A percentile compares a stretch with the other conserved stretches of the same genome.
These are phyloP conservation scores for Meiosimyza platycephala DNA, from an alignment of 2,888 invertebrate species.

Conservation along the genomic window DNA sequence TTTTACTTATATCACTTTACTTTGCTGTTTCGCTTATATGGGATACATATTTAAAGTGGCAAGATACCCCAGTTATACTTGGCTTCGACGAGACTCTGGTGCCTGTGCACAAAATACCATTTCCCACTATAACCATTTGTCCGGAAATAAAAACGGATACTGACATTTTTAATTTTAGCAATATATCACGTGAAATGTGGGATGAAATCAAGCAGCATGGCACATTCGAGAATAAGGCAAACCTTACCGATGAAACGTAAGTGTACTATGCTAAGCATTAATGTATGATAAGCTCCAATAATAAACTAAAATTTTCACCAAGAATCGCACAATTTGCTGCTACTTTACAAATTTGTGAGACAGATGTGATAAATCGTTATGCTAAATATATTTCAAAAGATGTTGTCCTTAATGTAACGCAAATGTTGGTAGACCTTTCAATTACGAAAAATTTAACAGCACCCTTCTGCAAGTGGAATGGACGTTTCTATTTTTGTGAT, in stretches of 20 bases:
- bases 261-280: constrained; percentile 13
- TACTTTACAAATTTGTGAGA: constrained; percentile 63
- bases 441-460: constrained; percentile 59
- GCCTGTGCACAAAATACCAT: constrained; percentile 62
- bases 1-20: constrained; percentile 59
- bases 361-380: constrained; percentile 55
- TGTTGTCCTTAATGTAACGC: constrained; percentile 47
- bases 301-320: not conserved
- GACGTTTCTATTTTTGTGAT: constrained; percentile 61
- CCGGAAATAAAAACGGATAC: constrained; percentile 64
- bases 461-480: constrained; percentile 63
- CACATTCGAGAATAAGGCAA: constrained; percentile 41
- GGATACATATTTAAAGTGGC: constrained; percentile 61
- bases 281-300: not conserved
- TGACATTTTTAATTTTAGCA: constrained; percentile 57
- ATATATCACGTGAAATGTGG: constrained; percentile 52
- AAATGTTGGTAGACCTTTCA: constrained; percentile 56
- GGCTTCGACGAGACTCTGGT: constrained; percentile 64
- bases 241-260: constrained; percentile 49
- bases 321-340: constrained; percentile 57
- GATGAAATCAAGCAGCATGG: constrained; percentile 45
- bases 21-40: constrained; percentile 60
- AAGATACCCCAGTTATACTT: constrained; percentile 61
- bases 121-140: constrained; percentile 64
- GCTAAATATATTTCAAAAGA: constrained; percentile 50